Percentiles rank a stretch among this genome's conserved stretches.
Conservation (phyloP, 64 coral and sea anemone genomes). For the Porites australiensis region DNA sequence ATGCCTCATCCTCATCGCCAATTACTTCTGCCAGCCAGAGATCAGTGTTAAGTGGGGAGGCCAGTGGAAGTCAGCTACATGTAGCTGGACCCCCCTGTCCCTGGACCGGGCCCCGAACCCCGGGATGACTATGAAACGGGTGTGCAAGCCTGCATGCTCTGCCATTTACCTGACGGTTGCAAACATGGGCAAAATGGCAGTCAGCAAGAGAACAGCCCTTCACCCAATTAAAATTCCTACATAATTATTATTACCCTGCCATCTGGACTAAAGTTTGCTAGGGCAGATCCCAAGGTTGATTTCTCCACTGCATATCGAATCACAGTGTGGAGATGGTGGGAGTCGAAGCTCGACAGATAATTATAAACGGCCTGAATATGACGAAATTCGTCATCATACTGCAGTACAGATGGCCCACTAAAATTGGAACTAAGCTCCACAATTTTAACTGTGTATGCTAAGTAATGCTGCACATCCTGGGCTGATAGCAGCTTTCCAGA, state of each 20-base stretch:
- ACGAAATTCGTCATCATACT: too few relatives aligned
- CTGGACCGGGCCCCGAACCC: neutral
- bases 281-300: too few relatives aligned
- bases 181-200: too few relatives aligned
- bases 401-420: neutral
- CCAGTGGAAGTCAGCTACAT: neutral
- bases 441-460: neutral
- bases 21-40: too few relatives aligned
- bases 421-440: neutral
- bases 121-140: too few relatives aligned
- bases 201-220: constrained; percentile 28
- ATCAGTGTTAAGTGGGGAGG: too few relatives aligned
- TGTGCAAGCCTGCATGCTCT: constrained; percentile 12
- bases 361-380: too few relatives aligned
- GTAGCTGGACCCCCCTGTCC: neutral
- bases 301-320: too few relatives aligned
- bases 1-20: too few relatives aligned
- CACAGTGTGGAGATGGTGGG: too few relatives aligned
- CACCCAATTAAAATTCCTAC: constrained; percentile 4
- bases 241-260: neutral
- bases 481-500: neutral
- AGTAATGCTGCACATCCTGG: too few relatives aligned
- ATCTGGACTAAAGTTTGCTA: constrained; percentile 3
- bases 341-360: too few relatives aligned
- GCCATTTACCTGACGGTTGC: constrained; percentile 19